These are phyloP conservation scores for Drymonia ruficornis DNA, from an alignment of 2,888 invertebrate genomes.

Conservation along the genomic window DNA sequence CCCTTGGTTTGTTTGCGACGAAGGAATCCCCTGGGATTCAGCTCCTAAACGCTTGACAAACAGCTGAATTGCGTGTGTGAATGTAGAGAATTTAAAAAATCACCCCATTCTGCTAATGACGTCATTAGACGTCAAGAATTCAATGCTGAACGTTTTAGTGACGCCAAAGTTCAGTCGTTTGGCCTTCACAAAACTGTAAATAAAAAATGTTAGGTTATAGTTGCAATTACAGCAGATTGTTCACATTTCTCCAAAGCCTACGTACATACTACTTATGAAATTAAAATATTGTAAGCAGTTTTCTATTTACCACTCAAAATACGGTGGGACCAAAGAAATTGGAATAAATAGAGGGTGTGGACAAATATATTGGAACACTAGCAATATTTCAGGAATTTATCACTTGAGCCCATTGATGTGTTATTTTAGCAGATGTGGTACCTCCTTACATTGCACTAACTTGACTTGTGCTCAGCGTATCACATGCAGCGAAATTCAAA, in stretches of 20 bases:
- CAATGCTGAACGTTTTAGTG: constrained; percentile 3
- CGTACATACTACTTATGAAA: too few species aligned
- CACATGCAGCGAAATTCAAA: too few species aligned
- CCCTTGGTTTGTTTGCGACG: constrained; percentile 56
- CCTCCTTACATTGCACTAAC: too few species aligned
- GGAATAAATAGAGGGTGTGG: too few species aligned
- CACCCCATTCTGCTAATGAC: constrained; percentile 39
- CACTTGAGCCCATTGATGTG: too few species aligned
- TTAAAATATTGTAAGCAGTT: too few species aligned
- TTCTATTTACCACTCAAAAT: too few species aligned
- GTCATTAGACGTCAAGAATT: constrained; percentile 16
- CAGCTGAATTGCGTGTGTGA: constrained; percentile 59
- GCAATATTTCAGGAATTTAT: too few species aligned
- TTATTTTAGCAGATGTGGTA: too few species aligned
- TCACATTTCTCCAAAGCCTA: not conserved
- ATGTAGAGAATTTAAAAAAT: constrained; percentile 37
- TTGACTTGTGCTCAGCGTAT: too few species aligned
- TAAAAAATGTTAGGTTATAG: not conserved
- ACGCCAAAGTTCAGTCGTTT: not conserved
- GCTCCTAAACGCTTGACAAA: constrained; percentile 50
- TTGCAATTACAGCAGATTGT: not conserved
- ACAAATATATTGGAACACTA: too few species aligned
- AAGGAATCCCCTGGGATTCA: constrained; percentile 52
- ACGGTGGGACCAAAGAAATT: too few species aligned
- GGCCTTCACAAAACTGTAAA: not conserved